Evolutionary conservation across 2,113 vertebrate species (phyloP).

Genomic region (Lampris megalopsis): DNA sequence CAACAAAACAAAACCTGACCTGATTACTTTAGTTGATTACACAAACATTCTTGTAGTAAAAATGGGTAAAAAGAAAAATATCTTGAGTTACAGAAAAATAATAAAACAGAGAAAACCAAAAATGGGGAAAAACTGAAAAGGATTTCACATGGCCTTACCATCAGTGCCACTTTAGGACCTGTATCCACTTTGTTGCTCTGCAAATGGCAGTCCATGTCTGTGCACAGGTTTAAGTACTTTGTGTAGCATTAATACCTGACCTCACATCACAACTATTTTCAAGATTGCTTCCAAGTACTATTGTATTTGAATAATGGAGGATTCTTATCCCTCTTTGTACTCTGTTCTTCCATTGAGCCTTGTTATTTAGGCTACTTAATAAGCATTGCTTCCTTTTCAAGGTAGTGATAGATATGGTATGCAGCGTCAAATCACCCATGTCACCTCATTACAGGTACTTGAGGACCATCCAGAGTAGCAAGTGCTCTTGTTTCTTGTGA

Average conservation of each 20-base stretch:
- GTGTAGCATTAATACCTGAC: slow-evolving; percentile 2
- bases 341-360: background rate
- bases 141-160: no score
- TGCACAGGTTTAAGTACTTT: slow-evolving; percentile 19
- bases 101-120: no score
- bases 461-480: background rate
- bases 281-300: background rate
- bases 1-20: no score
- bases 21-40: no score
- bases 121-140: no score
- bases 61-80: no score
- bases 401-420: background rate
- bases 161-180: background rate
- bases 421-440: background rate
- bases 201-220: slow-evolving; percentile 8
- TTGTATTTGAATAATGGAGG: slow-evolving; percentile 18
- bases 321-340: background rate
- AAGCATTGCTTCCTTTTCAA: background rate
- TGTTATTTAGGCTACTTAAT: background rate
- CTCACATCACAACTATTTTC: background rate
- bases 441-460: background rate
- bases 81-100: background rate
- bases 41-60: no score
- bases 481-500: background rate
- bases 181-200: slow-evolving; percentile 2